These are phyloP conservation scores for Anneissia japonica DNA, from an alignment of 35 echinoderm and acorn worm genomes.

Conservation along the genomic window DNA sequence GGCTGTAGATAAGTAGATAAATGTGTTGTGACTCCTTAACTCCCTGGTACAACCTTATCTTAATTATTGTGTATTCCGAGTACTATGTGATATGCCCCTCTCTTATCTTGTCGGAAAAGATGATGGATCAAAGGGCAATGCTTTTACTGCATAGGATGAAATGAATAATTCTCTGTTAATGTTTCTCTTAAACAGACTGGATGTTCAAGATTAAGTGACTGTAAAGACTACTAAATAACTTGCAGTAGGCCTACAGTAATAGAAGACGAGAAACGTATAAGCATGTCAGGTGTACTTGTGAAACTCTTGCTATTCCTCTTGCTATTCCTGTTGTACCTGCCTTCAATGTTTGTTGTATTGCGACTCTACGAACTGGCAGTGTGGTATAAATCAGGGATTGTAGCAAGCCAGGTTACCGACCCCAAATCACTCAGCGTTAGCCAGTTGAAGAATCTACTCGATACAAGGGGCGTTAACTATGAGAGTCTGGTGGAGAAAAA, in stretches of 20 bases:
- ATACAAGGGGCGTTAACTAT: conserved; percentile 72
- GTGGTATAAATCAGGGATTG: conserved; percentile 89
- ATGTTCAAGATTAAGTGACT: background rate
- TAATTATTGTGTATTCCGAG: too few relatives aligned
- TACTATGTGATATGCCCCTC: too few relatives aligned
- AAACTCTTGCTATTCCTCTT: conserved; percentile 52
- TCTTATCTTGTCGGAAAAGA: too few relatives aligned
- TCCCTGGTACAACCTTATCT: too few relatives aligned
- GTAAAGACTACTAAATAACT: background rate
- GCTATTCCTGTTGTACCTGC: conserved; percentile 67
- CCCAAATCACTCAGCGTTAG: conserved; percentile 80
- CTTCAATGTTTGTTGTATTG: conserved; percentile 44
- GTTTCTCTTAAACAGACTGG: background rate
- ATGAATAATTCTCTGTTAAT: too few relatives aligned
- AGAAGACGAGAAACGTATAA: background rate
- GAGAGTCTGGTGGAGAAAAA: conserved; percentile 75
- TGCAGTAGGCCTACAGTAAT: too few relatives aligned
- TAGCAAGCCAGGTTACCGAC: conserved; percentile 71
- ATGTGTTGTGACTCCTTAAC: too few relatives aligned
- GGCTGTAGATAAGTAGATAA: too few relatives aligned
- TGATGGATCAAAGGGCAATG: too few relatives aligned
- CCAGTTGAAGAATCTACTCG: conserved; percentile 73
- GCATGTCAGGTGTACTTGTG: conserved; percentile 1
- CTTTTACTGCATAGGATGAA: too few relatives aligned
- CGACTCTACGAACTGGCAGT: conserved; percentile 56